Base-by-base conservation (phyloP, 2,113 vertebrate species). In the Cyprinodon brontotheroides region DNA sequence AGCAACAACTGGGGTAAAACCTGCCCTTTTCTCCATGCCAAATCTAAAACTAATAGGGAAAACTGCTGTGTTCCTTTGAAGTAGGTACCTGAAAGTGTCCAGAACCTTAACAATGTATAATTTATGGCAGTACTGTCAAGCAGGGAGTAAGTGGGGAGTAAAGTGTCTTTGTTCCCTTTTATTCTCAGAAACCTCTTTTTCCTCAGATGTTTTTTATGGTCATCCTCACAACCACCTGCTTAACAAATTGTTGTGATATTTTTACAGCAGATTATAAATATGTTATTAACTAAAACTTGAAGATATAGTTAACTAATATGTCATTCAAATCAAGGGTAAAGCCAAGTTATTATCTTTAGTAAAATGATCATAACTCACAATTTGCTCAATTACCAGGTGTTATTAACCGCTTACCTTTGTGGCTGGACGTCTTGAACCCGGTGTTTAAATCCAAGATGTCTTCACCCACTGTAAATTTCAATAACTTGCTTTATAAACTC, bases 1-100 rank as follows among this genome's bases (percentile, higher is more conserved):
- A 89, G 86, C 80, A 65, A 79, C 74, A 79, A 87, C 89, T 86
- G 86, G 78, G 86, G 80, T 81, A 29, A 84, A 81, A 88, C 87
- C 79, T 69, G 87, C 78, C 74, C 40, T 22, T 76, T 86, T 86
- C 83, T 87, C 84, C 89, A 86, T 70, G 86, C 91, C 82, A 80
- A 88, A 91, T 91, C 84, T 85, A 74, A 70, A 87, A 83, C 90
- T 93, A 93, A 94, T 90, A 92, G 92, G 90, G 92, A 91, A 88
- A 93, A 93, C 88, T 68, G 71, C 48, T 45, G 67, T 15, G 59
- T 37, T 67, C 88, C 84, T 94, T 95, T 94, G 93, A 95, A 92
- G 92, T 89, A 65, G 60, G 63, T 86, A 91, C 93, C 93, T 94
- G 87, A 90, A 93, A 80, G 89, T 91, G 93, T 93, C 92, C 81